Evolutionary conservation across 1,140 invertebrate species (phyloP), one percentile per base, ranked within the genome.

Genomic region (Hyposmocoma kahamanoa): DNA sequence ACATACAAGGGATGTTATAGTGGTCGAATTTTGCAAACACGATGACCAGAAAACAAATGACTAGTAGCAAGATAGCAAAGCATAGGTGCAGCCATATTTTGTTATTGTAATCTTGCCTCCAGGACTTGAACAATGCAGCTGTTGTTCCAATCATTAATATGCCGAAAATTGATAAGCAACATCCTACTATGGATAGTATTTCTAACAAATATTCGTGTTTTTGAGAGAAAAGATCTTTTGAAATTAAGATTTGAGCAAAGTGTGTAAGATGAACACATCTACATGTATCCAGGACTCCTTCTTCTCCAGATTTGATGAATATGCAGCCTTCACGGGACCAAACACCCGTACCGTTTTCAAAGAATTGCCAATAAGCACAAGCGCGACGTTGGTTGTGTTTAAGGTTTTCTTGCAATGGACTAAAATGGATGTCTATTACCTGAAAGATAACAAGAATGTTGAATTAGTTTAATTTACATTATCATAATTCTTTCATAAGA

Each of bases 41-140:
- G 6, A 80, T 56, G 4, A 84, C 45, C 13, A 87, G 39, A 51
- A 87, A 88, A 34, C 68, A 72, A 5, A 79, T 22, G 3, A 72
- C 67, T 19, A 86, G 20, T 3, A 87, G 19, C 1, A 78, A 70
- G 22, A 87, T 75, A 0, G 86, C 70, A 13, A 73, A 56, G 36
- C 86, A 87, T 2, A 88, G 60, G 42, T 88, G 80, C 4, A 88
- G 53, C 80, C 86, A 87, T 21, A 88, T 77, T 61, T 88, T 88
- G 42, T 86, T 88, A 18, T 71, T 87, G 50, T 81, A 87, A 39
- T 87, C 81, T 50, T 75, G 52, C 47, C 87, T 59, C 87, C 87
- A 88, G 2, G 75, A 68, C 20, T 78, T 70, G 53, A 87, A 88
- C 32, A 84, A 39, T 2, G 68, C 51, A 0, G 84, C 87, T 0